Conservation (phyloP, 35 echinoderm and acorn worm species). For the Acanthaster planci region DNA sequence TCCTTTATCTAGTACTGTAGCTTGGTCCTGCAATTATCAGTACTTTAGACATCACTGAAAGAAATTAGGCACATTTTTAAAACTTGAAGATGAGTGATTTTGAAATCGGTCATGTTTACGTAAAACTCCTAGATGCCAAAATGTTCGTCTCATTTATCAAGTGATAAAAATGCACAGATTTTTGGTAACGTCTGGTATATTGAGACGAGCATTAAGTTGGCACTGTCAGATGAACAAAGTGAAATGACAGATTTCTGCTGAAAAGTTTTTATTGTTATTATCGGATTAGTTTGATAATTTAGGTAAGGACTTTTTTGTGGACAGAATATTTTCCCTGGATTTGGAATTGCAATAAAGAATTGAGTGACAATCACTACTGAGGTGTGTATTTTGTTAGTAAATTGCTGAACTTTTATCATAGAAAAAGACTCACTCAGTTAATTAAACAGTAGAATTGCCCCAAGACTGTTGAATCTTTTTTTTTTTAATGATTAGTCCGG, state of each 20-base stretch:
- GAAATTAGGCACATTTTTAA: neutral
- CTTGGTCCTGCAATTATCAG: neutral
- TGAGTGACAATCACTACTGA: constrained; percentile 2
- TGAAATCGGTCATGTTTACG: neutral
- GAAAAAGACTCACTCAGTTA: too few species aligned
- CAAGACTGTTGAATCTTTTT: too few species aligned
- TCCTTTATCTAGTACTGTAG: constrained; percentile 1
- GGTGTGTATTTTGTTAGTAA: neutral
- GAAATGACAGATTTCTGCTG: neutral
- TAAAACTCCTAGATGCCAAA: neutral
- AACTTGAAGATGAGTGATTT: constrained; percentile 5
- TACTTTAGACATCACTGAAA: neutral
- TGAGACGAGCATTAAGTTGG: neutral
- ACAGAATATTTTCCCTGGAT: neutral
- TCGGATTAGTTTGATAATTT: neutral
- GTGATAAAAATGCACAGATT: neutral
- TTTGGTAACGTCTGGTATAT: neutral
- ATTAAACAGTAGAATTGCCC: too few species aligned
- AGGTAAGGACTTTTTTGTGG: constrained; percentile 1
- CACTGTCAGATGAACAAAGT: neutral
- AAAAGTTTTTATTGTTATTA: constrained; percentile 8
- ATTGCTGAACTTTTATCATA: neutral
- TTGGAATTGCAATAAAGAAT: constrained; percentile 34
- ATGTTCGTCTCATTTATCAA: neutral
- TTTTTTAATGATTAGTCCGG: too few species aligned